Evolutionary conservation across 2,113 vertebrate species (phyloP).

Genomic region (Zeus faber): DNA sequence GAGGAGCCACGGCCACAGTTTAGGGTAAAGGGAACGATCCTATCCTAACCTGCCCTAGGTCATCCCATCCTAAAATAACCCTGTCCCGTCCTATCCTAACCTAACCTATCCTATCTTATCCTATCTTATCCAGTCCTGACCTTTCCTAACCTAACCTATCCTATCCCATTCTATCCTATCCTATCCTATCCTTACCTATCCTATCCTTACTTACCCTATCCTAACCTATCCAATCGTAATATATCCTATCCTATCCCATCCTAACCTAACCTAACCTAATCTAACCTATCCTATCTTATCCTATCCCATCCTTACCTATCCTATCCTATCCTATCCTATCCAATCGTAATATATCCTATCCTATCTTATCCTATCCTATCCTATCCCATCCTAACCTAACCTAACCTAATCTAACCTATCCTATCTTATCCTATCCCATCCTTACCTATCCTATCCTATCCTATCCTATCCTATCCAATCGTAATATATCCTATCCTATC

Average conservation of each 20-base stretch:
- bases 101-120: not conserved
- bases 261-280: not conserved
- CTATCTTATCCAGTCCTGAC: not conserved
- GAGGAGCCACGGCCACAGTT: conserved; percentile 95
- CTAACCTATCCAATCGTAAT: not conserved
- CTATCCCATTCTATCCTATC: too few species aligned
- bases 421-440: not conserved
- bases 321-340: too few species aligned
- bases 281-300: not conserved
- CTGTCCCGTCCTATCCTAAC: too few species aligned
- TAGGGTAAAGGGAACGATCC: conserved; percentile 77
- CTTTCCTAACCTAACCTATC: not conserved
- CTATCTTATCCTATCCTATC: too few species aligned
- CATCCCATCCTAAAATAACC: too few species aligned
- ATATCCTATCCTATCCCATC: not conserved
- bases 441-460: not conserved
- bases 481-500: not conserved
- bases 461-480: not conserved
- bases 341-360: too few species aligned
- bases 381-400: too few species aligned
- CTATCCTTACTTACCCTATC: not conserved
- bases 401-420: too few species aligned
- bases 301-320: not conserved
- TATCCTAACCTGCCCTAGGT: too few species aligned
- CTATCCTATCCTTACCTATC: too few species aligned